Base-by-base conservation (phyloP, 2,888 invertebrate genomes). In the Oxystoma pomonae region DNA sequence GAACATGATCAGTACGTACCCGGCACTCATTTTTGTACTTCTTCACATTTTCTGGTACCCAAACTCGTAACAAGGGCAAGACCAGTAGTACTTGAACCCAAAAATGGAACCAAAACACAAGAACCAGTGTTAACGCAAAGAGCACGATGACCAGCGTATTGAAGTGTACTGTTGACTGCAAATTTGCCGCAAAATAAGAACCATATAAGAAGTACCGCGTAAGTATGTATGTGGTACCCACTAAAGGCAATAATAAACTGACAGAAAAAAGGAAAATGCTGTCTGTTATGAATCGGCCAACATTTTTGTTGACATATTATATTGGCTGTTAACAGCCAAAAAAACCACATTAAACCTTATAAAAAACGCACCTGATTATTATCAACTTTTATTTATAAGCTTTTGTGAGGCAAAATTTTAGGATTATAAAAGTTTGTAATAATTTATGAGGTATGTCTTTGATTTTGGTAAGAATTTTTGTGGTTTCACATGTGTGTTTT, bases 141-240 rank as follows among this genome's bases (percentile, higher is more conserved):
- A 35, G 35, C 3, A 12, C 35, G 35, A 35, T 35, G 3, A 35
- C 35, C 35, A 35, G 12, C 35, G 35, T 35, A 35, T n/a, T n/a
- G n/a, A n/a, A n/a, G 55, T 66, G 64, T 17, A 57, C 59, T 64
- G 64, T 64, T 67, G 64, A 64, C 55, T 64, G 61, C 62, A 63
- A 67, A 65, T 61, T 65, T 63, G 64, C 61, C 20, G 58, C 59
- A 66, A 55, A 62, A 55, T 50, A 61, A 64, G 65, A 61, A 64
- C 63, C 64, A 61, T 59, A 65, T 65, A 67, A 17, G 19, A 17
- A 19, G 53, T 53, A 53, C 53, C 53, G 53, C 19, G 19, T 53
- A 53, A 35, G 12, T 35, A 35, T 35, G 12, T 35, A 12, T 35
- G 35, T 35, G n/a, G n/a, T n/a, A n/a, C n/a, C n/a, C n/a, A n/a